Evolutionary conservation across 1,140 invertebrate species (phyloP), one percentile per base, ranked within the genome.

Genomic region (Aleiodes sp.): DNA sequence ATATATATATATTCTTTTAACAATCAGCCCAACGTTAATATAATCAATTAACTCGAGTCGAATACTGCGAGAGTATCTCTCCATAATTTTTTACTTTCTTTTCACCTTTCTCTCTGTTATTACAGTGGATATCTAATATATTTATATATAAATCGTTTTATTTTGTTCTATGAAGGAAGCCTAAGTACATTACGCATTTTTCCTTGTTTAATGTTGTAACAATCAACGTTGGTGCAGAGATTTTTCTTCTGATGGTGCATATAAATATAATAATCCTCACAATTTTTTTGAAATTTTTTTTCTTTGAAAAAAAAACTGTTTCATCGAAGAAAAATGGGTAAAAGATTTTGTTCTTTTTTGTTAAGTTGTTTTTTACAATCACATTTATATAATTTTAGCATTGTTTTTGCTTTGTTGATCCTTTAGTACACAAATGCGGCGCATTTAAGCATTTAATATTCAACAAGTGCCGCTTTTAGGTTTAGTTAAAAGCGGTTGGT

Each of bases 1-100:
- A 14, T 59, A n/a, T 59, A 29, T 33, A 8, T 33, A 8, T 8
- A 29, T 59, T n/a, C 16, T 33, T 59, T n/a, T 59, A 59, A 59
- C 26, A 59, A 59, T 59, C 24, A 59, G 56, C 56, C 28, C 56
- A 59, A 59, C 56, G 56, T 59, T 59, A 59, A 59, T 59, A 59
- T n/a, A 59, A 59, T 12, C 14, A 14, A 59, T 28, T 31, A 31
- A 59, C 56, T 31, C 26, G 56, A 31, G 10, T 1, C 26, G 6
- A 59, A 59, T 31, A 31, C 12, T 31, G n/a, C n/a, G 14, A 24
- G 28, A 31, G 28, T 31, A 12, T 31, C 28, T 31, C 56, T 59
- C 14, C n/a, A 59, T 59, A 12, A 16, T 59, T 12, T 59, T n/a
- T n/a, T n/a, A n/a, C n/a, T n/a, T n/a, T n/a, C n/a, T n/a, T n/a